phyloP scores from a whole-genome alignment of 2,113 vertebrate genomes.

The Myrmophylax atrothorax region DNA sequence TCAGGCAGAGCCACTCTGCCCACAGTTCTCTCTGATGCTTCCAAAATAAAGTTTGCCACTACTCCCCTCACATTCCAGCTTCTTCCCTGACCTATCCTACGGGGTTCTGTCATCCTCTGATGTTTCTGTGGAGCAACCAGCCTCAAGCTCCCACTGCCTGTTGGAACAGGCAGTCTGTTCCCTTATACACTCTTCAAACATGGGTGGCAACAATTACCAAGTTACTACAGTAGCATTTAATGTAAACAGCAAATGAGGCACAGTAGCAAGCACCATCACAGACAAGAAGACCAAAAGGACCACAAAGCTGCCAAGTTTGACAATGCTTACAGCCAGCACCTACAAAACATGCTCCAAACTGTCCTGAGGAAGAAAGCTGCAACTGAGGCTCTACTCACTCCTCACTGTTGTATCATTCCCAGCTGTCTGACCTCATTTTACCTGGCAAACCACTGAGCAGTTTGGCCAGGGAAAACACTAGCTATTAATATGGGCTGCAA shows the following conservation, averaged over 20 bases:
- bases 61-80: background rate
- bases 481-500: background rate
- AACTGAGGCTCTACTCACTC: background rate
- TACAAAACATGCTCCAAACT: background rate
- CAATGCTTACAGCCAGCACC: background rate
- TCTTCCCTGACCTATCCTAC: background rate
- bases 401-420: background rate
- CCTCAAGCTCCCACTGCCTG: accelerated
- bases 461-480: background rate
- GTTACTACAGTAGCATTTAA: background rate
- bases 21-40: background rate
- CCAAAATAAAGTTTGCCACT: background rate
- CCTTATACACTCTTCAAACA: accelerated
- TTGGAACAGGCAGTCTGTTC: background rate
- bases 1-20: background rate
- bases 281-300: background rate
- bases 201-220: background rate
- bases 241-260: constrained; percentile 55
- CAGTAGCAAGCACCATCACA: constrained; percentile 6
- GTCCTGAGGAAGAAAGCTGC: background rate
- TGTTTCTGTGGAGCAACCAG: background rate
- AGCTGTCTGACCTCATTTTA: background rate
- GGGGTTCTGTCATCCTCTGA: background rate
- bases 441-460: background rate
- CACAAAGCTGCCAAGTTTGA: background rate